These are phyloP conservation scores for Dendrocincla fuliginosa DNA, from an alignment of 2,797 vertebrate genomes.

Conservation along the genomic window DNA sequence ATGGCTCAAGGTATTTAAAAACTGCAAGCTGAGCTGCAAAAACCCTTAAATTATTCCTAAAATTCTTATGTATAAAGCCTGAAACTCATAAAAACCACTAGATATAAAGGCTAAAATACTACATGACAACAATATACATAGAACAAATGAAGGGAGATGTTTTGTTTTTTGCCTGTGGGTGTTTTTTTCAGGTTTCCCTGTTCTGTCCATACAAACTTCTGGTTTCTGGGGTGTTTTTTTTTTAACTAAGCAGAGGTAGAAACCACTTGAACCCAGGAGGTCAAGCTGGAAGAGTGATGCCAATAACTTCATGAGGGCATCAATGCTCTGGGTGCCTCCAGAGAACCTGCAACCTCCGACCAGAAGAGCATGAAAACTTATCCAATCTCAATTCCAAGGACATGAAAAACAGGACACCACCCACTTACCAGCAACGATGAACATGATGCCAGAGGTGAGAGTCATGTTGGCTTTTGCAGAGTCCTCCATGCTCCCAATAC, in stretches of 20 bases:
- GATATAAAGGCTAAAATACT: background rate
- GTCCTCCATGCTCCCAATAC: slow-evolving; percentile 89
- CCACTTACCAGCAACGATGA: slow-evolving; percentile 83
- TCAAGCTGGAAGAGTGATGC: background rate
- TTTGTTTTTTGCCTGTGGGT: background rate
- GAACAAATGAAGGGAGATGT: background rate
- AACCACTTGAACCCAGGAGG: background rate
- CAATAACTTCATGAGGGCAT: background rate
- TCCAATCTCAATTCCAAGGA: background rate
- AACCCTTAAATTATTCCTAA: background rate
- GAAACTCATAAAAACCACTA: background rate
- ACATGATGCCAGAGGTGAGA: slow-evolving; percentile 86
- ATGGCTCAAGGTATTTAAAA: background rate
- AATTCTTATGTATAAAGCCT: background rate
- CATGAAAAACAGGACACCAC: accelerated
- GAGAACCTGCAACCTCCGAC: background rate
- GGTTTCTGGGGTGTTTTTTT: background rate
- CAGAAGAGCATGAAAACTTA: background rate
- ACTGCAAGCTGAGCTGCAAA: background rate
- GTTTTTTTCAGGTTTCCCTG: background rate
- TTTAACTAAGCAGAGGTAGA: background rate
- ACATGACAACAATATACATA: background rate
- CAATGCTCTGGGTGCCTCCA: background rate
- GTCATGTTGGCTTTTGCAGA: slow-evolving; percentile 90
- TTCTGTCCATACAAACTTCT: background rate